Base-by-base conservation (phyloP, 2,888 invertebrate species). In the Cartodere bifasciata region DNA sequence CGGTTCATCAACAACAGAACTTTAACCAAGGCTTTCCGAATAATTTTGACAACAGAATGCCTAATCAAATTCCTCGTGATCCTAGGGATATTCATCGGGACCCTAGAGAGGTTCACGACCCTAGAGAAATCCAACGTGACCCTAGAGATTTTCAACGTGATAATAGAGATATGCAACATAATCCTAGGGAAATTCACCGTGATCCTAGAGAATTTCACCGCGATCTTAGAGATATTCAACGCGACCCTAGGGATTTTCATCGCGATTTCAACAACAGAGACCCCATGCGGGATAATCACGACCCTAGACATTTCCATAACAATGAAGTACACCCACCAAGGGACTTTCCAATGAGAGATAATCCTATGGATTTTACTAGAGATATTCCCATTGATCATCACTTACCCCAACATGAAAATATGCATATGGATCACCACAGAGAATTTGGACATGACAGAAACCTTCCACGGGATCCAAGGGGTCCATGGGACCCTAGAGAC, bases 221-320 rank as follows among this genome's bases (percentile, higher is more conserved):
- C 27, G 38, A 38, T 33, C 36, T 38, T 14, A 23, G 38, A 29
- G 24, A 39, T 10, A 32, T 20, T 12, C 13, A 23, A 17, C 25
- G 32, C 16, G 32, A 34, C 11, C n/a, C 22, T 6, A 23, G 16
- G 13, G 28, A 39, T 16, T 6, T 17, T 17, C 7, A 20, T 7
- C 7, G 20, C 7, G 9, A 9, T 20, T 20, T 20, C 7, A 20
- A 7, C 9, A 7, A 7, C 7, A 7, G 7, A 9, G 7, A 7
- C 7, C 20, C 20, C 7, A 20, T 20, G 20, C 7, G 20, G 9
- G 20, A 9, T 7, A n/a, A n/a, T n/a, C n/a, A n/a, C n/a, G n/a
- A n/a, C n/a, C n/a, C n/a, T n/a, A n/a, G n/a, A n/a, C n/a, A n/a
- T n/a, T n/a, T n/a, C n/a, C n/a, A n/a, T n/a, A n/a, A n/a, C n/a